These are phyloP conservation scores for Macroteleia sp. DNA, from an alignment of 2,888 invertebrate species.

Conservation along the genomic window DNA sequence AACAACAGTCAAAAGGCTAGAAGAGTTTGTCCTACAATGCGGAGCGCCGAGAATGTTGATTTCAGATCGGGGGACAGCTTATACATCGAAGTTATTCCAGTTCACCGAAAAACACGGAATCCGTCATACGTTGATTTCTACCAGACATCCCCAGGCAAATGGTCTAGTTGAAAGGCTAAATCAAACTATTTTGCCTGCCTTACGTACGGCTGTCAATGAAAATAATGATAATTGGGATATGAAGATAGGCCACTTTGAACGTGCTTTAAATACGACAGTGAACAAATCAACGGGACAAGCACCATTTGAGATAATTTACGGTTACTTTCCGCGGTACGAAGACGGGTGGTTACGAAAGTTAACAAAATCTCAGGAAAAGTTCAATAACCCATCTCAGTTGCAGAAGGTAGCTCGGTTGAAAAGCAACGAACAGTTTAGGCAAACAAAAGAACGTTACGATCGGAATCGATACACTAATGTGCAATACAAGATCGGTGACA, in stretches of 20 bases:
- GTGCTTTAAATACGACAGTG: background rate
- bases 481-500: background rate
- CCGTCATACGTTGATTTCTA: background rate
- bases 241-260: background rate
- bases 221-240: conserved; percentile 4
- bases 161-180: conserved; percentile 13
- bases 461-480: background rate
- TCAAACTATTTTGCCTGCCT: conserved; percentile 13
- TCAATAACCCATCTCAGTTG: background rate
- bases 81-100: background rate
- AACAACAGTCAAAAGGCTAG: background rate
- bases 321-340: conserved; percentile 8
- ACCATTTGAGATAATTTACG: conserved; percentile 8
- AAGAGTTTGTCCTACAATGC: conserved; percentile 4
- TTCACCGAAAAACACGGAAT: conserved; percentile 5
- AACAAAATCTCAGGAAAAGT: background rate
- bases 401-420: background rate
- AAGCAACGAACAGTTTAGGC: background rate
- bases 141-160: conserved; percentile 19
- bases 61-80: conserved; percentile 4
- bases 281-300: background rate
- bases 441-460: background rate
- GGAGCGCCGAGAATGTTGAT: conserved; percentile 16
- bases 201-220: conserved; percentile 1
- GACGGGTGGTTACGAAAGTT: conserved; percentile 9